Evolutionary conservation across 2,888 invertebrate species (phyloP).

Genomic region (Carpatolechia fugitivella): DNA sequence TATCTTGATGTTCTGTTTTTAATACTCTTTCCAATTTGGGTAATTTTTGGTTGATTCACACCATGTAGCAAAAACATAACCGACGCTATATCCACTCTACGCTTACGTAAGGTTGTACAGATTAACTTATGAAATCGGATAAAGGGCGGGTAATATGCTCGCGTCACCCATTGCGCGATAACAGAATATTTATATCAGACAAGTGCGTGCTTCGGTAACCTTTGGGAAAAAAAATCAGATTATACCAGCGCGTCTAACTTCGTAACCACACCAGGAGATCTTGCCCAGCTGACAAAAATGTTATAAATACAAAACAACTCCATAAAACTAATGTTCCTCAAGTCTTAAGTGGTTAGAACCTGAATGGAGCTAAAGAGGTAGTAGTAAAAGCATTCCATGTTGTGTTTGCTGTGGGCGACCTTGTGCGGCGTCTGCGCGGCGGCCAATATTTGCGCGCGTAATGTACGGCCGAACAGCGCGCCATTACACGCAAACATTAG

Average conservation of each 20-base stretch:
- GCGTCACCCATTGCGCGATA: conserved; percentile 40
- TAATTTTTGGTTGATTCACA: neutral
- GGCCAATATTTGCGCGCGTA: conserved; percentile 60
- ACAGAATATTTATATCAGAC: conserved; percentile 43
- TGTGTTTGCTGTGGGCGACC: conserved; percentile 40
- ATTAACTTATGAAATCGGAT: conserved; percentile 59
- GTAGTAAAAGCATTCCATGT: conserved; percentile 21
- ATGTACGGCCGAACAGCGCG: conserved; percentile 27
- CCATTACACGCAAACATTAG: conserved; percentile 32
- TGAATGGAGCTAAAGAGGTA: conserved; percentile 18
- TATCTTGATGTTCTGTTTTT: too few species aligned
- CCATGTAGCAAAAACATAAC: neutral
- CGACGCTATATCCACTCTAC: conserved; percentile 24
- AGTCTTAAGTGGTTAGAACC: conserved; percentile 11
- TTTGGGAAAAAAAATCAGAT: conserved; percentile 1
- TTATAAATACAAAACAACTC: conserved; percentile 7
- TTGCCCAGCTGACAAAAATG: neutral
- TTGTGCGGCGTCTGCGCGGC: conserved; percentile 35
- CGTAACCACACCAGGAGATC: neutral
- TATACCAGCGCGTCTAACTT: neutral
- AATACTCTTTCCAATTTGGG: neutral
- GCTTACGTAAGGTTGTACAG: conserved; percentile 27
- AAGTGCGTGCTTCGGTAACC: conserved; percentile 18
- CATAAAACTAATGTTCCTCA: conserved; percentile 5
- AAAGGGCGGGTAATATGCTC: conserved; percentile 50